A percentile compares a stretch with the other conserved stretches of the same genome.
Evolutionary conservation across 1,140 invertebrate species (phyloP).

Genomic region (Ganaspis sp.): DNA sequence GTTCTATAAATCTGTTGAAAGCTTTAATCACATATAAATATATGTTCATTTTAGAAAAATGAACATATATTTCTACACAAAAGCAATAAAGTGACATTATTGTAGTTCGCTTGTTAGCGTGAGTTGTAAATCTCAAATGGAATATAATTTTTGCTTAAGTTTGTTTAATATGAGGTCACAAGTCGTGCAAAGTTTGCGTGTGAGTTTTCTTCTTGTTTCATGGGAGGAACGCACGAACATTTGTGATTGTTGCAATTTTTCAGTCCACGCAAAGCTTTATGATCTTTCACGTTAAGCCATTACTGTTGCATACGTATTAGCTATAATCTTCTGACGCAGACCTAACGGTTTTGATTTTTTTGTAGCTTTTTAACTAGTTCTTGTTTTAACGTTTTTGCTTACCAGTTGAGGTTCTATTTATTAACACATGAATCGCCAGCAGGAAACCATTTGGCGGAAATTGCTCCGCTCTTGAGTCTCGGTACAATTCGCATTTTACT

Average conservation of each 20-base stretch:
- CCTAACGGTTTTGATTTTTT: slow-evolving; percentile 22
- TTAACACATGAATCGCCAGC: slow-evolving; percentile 27
- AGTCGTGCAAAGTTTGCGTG: neutral
- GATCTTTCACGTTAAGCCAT: slow-evolving; percentile 22
- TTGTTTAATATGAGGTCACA: neutral
- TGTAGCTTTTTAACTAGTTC: neutral
- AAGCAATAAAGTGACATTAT: too few relatives aligned
- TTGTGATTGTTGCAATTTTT: slow-evolving; percentile 15
- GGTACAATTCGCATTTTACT: slow-evolving; percentile 7
- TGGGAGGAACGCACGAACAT: neutral
- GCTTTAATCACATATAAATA: too few relatives aligned
- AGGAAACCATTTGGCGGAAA: slow-evolving; percentile 30
- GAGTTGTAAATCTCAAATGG: neutral
- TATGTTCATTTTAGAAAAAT: too few relatives aligned
- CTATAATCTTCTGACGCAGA: slow-evolving; percentile 15
- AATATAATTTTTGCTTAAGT: neutral
- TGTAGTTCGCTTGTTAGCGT: neutral
- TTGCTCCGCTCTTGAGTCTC: neutral
- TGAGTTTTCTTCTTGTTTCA: neutral
- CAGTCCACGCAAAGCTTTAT: slow-evolving; percentile 14
- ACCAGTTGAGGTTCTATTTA: slow-evolving; percentile 28
- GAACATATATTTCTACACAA: too few relatives aligned
- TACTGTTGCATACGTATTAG: slow-evolving; percentile 23
- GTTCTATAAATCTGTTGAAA: too few relatives aligned
- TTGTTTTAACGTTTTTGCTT: slow-evolving; percentile 2